A percentile compares a stretch with the other conserved stretches of the same genome.
Evolutionary conservation across 1,140 invertebrate species (phyloP).

Genomic region (Heliconius melpomene): DNA sequence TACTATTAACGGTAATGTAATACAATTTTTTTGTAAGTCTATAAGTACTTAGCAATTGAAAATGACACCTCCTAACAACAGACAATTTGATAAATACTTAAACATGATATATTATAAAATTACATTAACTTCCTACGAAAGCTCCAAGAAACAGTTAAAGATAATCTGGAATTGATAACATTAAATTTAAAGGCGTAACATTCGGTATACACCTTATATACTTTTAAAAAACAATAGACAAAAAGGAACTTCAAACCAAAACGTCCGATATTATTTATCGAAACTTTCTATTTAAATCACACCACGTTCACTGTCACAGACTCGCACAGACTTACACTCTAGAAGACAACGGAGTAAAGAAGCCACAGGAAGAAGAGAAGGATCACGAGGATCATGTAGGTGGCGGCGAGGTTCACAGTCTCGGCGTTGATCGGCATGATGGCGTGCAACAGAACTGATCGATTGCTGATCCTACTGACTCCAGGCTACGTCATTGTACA

Average conservation of each 20-base stretch:
- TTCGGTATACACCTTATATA: neutral
- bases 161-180: no score
- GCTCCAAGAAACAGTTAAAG: no score
- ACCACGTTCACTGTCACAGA: slow-evolving; percentile 3
- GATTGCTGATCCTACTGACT: slow-evolving; percentile 49
- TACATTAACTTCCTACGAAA: neutral
- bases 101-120: neutral
- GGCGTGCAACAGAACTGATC: slow-evolving; percentile 60
- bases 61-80: neutral
- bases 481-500: slow-evolving; percentile 53
- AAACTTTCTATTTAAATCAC: slow-evolving; percentile 2
- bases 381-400: slow-evolving; percentile 80
- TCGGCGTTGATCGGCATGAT: slow-evolving; percentile 80
- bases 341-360: slow-evolving; percentile 75
- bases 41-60: no score
- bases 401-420: slow-evolving; percentile 77
- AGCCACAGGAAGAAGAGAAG: slow-evolving; percentile 77
- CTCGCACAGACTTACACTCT: slow-evolving; percentile 40
- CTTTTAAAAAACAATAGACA: neutral
- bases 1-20: no score
- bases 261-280: neutral
- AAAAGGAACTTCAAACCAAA: neutral
- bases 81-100: neutral
- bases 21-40: no score
- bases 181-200: no score